Evolutionary conservation across 2,888 invertebrate genomes (phyloP).

Genomic region (Lochmaea crataegi): DNA sequence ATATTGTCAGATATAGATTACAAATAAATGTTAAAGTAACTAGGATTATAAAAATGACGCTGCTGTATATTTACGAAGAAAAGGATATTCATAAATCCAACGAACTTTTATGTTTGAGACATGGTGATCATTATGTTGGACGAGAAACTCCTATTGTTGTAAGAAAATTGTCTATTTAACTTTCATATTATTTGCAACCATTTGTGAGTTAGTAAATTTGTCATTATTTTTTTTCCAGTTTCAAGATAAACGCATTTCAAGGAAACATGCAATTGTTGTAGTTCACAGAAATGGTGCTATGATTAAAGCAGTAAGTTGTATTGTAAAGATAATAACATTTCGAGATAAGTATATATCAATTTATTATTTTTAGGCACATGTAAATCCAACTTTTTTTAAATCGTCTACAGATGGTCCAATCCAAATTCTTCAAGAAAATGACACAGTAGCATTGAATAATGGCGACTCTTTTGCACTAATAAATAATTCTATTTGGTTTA

Average conservation of each 20-base stretch:
- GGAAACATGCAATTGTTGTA: slow-evolving; percentile 67
- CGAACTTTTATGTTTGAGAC: slow-evolving; percentile 38
- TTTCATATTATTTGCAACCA: too few relatives aligned
- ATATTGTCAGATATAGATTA: too few relatives aligned
- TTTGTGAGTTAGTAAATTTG: neutral
- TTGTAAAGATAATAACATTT: neutral
- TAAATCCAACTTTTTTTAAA: slow-evolving; percentile 69
- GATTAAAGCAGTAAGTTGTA: slow-evolving; percentile 64
- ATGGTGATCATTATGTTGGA: slow-evolving; percentile 52
- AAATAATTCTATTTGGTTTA: slow-evolving; percentile 68
- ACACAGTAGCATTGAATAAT: slow-evolving; percentile 59
- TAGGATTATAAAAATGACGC: slow-evolving; percentile 33
- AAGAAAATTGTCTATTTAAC: slow-evolving; percentile 23
- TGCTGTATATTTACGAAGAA: slow-evolving; percentile 45
- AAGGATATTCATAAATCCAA: slow-evolving; percentile 39
- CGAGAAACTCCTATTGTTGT: slow-evolving; percentile 50
- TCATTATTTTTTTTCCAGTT: slow-evolving; percentile 60
- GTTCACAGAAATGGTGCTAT: slow-evolving; percentile 61
- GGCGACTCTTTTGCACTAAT: slow-evolving; percentile 70
- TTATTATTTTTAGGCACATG: slow-evolving; percentile 64
- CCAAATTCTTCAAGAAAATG: slow-evolving; percentile 62
- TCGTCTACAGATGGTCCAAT: slow-evolving; percentile 56
- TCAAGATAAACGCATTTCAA: slow-evolving; percentile 68
- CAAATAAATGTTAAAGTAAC: too few relatives aligned
- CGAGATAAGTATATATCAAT: neutral